These are phyloP conservation scores for Todiramphus chloris DNA, from an alignment of 2,113 vertebrate genomes.

Conservation along the genomic window DNA sequence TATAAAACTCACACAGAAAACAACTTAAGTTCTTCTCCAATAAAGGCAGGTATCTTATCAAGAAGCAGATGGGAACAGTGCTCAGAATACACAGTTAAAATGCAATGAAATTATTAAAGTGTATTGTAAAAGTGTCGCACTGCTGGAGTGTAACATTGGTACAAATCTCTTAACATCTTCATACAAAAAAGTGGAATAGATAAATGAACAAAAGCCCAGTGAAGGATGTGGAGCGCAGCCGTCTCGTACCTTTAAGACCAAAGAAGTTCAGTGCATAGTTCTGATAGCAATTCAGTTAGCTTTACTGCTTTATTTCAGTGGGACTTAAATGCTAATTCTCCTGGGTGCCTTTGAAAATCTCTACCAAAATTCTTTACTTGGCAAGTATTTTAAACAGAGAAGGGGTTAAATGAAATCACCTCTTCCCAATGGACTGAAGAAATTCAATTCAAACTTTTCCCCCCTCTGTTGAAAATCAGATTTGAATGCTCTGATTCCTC, in stretches of 20 bases:
- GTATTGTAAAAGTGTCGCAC: neutral
- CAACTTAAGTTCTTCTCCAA: neutral
- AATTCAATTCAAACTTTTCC: neutral
- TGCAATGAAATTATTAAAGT: neutral
- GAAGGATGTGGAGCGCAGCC: neutral
- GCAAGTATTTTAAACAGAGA: neutral
- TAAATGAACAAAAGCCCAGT: neutral
- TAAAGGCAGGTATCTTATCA: neutral
- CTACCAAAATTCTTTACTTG: neutral
- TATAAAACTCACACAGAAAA: neutral
- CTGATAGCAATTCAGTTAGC: neutral
- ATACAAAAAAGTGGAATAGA: neutral
- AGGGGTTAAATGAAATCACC: constrained; percentile 3
- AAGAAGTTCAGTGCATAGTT: neutral
- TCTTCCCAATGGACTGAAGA: neutral
- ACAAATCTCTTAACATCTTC: neutral
- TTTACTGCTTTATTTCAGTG: neutral
- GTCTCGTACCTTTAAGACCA: neutral
- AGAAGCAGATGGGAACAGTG: neutral
- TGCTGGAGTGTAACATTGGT: neutral
- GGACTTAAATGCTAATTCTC: neutral
- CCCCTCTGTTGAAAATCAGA: constrained; percentile 58
- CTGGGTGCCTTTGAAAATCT: neutral
- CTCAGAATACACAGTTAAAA: neutral
- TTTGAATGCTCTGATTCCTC: constrained; percentile 61